These are phyloP conservation scores for Tympanuchus pallidicinctus DNA, from an alignment of 2,113 vertebrate genomes.

Conservation along the genomic window DNA sequence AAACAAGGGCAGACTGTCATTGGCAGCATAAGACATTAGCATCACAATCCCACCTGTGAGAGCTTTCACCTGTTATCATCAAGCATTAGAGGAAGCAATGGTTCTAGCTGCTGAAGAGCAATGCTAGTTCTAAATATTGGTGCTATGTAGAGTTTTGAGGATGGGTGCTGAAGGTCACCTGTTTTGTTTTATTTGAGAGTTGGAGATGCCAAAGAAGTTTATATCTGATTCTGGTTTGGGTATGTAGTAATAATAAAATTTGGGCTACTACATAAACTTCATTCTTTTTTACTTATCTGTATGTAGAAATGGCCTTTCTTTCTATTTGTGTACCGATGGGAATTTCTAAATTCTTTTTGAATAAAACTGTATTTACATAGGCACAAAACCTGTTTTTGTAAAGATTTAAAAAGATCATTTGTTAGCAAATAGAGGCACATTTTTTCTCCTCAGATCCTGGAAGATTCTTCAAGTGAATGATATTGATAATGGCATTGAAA, in stretches of 20 bases:
- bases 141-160: background rate
- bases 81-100: background rate
- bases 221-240: background rate
- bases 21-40: background rate
- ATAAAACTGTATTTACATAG: background rate
- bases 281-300: background rate
- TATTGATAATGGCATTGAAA: constrained; percentile 25
- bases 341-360: background rate
- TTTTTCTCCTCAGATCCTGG: background rate
- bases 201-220: background rate
- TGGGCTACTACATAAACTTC: background rate
- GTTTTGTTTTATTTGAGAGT: background rate
- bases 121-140: background rate
- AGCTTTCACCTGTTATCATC: background rate
- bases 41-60: background rate
- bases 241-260: background rate
- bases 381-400: background rate
- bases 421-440: background rate
- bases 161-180: background rate
- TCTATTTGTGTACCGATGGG: background rate
- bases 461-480: background rate
- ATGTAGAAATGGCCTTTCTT: background rate
- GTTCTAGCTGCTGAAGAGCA: background rate
- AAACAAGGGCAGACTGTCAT: background rate
- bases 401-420: background rate